These are phyloP conservation scores for Drosophila falleni DNA, from an alignment of 2,888 invertebrate species.

Conservation along the genomic window DNA sequence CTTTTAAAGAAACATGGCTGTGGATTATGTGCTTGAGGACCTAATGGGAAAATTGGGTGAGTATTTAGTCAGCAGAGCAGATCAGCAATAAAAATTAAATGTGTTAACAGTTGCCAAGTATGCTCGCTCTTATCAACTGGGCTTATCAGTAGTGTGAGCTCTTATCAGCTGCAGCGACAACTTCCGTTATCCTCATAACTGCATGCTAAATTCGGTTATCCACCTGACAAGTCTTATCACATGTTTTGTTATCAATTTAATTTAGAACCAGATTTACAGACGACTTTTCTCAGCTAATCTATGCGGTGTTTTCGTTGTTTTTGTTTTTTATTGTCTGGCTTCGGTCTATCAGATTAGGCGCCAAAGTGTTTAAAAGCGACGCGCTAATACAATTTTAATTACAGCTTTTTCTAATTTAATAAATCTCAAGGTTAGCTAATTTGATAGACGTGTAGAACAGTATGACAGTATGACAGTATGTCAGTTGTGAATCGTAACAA, in stretches of 20 bases:
- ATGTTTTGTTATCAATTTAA: conserved; percentile 14
- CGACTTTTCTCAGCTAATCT: conserved; percentile 5
- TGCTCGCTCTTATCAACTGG: conserved; percentile 51
- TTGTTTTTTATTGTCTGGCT: background rate
- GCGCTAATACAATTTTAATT: conserved; percentile 67
- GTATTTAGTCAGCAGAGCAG: conserved; percentile 40
- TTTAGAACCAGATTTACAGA: conserved; percentile 9
- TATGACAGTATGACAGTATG: conserved; percentile 20
- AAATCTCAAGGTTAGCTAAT: conserved; percentile 57
- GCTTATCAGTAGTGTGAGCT: conserved; percentile 43
- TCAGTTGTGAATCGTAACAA: conserved; percentile 15
- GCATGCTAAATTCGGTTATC: conserved; percentile 30
- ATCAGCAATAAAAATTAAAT: conserved; percentile 29
- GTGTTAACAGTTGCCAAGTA: conserved; percentile 15
- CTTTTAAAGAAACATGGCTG: conserved; percentile 86
- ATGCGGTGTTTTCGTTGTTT: background rate
- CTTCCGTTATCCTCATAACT: conserved; percentile 32
- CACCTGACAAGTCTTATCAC: conserved; percentile 19
- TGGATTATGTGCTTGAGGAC: conserved; percentile 88
- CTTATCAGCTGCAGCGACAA: conserved; percentile 44
- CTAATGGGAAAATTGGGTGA: conserved; percentile 89
- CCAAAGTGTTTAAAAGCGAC: conserved; percentile 42
- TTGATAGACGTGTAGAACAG: conserved; percentile 38
- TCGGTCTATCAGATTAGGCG: conserved; percentile 41
- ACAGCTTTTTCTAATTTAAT: conserved; percentile 57